These are phyloP conservation scores for Anguilla japonica DNA, from an alignment of 2,113 vertebrate genomes.

Conservation along the genomic window DNA sequence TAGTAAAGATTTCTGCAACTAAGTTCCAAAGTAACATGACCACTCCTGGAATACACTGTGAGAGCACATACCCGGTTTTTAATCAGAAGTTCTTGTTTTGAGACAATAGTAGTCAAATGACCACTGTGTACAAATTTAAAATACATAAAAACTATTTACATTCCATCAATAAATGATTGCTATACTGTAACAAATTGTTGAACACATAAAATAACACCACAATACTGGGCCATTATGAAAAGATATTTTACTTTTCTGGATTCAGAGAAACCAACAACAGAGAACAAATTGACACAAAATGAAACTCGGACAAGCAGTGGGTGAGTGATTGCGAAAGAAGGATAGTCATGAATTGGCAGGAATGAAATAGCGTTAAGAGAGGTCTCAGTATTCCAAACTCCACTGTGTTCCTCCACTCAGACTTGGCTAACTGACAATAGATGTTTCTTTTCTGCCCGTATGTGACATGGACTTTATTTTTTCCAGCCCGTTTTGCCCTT, in stretches of 20 bases:
- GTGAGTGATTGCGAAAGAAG: background rate
- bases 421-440: background rate
- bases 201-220: background rate
- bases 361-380: background rate
- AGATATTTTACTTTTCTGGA: background rate
- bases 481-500: background rate
- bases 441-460: background rate
- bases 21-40: background rate
- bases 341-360: background rate
- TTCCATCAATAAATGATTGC: background rate
- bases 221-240: background rate
- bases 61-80: background rate
- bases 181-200: background rate
- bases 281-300: background rate
- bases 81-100: background rate
- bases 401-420: background rate
- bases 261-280: background rate
- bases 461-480: background rate
- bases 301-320: background rate
- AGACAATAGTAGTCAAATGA: background rate
- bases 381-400: background rate
- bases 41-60: background rate
- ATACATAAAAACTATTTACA: background rate
- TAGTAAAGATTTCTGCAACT: background rate
- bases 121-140: background rate